Evolutionary conservation across 37 sponge, comb jelly and placozoan genomes (phyloP), one percentile per base, ranked within the genome.

Genomic region (Diacarnus erythraeanus): DNA sequence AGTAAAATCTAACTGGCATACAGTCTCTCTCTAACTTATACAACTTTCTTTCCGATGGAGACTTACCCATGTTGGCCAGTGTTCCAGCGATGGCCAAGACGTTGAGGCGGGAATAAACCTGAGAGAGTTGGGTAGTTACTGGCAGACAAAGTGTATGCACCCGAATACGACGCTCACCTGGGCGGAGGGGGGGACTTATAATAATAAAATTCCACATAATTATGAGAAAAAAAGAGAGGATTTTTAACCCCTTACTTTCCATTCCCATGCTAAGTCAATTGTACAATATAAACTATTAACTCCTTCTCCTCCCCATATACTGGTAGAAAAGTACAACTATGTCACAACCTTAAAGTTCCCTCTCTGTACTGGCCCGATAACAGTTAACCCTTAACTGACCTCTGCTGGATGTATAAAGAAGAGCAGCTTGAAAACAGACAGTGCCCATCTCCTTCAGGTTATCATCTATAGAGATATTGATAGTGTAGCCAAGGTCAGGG

Each of bases 41-140:
- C n/a, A n/a, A n/a, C n/a, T n/a, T n/a, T n/a, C n/a, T n/a, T n/a
- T n/a, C n/a, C n/a, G n/a, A n/a, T n/a, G n/a, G n/a, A n/a, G n/a
- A 67, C 93, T 41, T 43, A 92, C 93, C 94, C 96, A 98, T 94
- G 79, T 96, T 98, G n/a, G 92, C 88, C n/a, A 98, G 83, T 6
- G 94, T 43, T 1, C 78, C 82, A 15, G 93, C 57, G 33, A 91
- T 88, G 51, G 92, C 91, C 38, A 77, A 80, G 27, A 88, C 82
- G 69, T 98, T 94, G 29, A 83, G 77, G n/a, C 80, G 60, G 40
- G 90, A 83, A 63, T 94, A 96, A 54, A 98, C 77, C 30, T 89
- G 83, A 26, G 86, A 63, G 17, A 84, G 88, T 34, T 93, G 83
- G 60, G 65, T 85, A 27, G 87, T 72, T 29, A 95, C 89, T 42